Conservation (phyloP, 2,888 invertebrate genomes). For the Hypolimnas misippus region DNA sequence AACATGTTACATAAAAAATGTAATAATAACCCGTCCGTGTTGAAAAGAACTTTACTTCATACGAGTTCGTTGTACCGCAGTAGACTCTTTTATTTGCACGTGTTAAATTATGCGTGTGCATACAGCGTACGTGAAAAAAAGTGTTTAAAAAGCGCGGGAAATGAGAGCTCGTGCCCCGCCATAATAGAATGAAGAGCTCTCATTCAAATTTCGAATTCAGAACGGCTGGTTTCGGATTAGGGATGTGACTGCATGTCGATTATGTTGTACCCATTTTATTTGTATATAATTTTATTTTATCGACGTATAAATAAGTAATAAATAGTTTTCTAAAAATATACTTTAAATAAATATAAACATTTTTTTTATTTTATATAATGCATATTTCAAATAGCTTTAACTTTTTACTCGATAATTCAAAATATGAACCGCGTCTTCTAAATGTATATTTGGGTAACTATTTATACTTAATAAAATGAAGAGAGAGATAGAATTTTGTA, state of each 20-base stretch:
- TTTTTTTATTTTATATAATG: no score
- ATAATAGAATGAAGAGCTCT: constrained; percentile 50
- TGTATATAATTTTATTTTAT: not conserved
- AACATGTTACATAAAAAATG: no score
- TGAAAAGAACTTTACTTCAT: constrained; percentile 30
- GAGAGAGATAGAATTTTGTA: no score
- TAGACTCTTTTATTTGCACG: constrained; percentile 36
- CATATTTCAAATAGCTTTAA: no score
- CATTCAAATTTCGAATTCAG: constrained; percentile 52
- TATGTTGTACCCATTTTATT: not conserved
- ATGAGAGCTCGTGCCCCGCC: constrained; percentile 53
- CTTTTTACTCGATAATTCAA: no score
- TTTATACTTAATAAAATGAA: no score
- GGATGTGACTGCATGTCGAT: constrained; percentile 14
- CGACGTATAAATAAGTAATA: no score
- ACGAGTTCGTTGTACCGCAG: constrained; percentile 33
- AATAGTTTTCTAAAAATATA: no score
- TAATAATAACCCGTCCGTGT: constrained; percentile 18
- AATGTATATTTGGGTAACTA: no score
- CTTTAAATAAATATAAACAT: no score
- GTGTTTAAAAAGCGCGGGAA: constrained; percentile 52
- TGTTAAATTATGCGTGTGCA: constrained; percentile 47
- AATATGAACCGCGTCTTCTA: no score
- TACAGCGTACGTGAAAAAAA: constrained; percentile 24
- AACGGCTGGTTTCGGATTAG: constrained; percentile 30